Base-by-base conservation (phyloP, 2,797 vertebrate species). In the Anabas testudineus region DNA sequence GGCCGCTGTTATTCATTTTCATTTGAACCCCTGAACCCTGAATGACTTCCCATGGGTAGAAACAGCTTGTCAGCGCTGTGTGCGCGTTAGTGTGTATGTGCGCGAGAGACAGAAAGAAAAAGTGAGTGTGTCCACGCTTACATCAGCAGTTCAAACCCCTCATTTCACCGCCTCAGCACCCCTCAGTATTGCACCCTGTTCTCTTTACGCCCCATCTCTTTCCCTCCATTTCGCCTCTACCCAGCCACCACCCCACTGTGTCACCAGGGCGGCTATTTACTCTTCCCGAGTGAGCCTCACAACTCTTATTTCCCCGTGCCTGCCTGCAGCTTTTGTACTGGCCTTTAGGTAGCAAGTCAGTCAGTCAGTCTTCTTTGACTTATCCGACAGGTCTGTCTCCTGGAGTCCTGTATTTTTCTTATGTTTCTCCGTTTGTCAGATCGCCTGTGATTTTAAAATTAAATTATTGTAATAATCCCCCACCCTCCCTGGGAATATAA, bases 111-210 rank as follows among this genome's bases (percentile, higher is more conserved):
- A 61, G 32, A 73, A 58, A 74, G 67, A 77, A 52, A 83, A 76
- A 83, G 67, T 39, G 67, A 75, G 74, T 78, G 80, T 83, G 87
- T 84, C 64, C 78, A 53, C 36, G 89, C 91, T 92, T 88, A 91
- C 90, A 90, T 93, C 89, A 92, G 91, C 91, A 90, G 80, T 91
- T 91, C 78, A 84, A 86, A 89, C 80, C 85, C 85, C 71, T 86
- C 73, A 76, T 90, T 92, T 91, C 85, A 90, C 87, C 87, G 91
- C 90, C 87, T 92, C 92, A 93, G 91, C 89, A 91, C 87, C 90
- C 87, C 83, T 88, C 86, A 78, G 82, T 88, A 87, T 86, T 88
- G 85, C 83, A 86, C 89, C 86, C 87, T 81, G 76, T 81, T 83
- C 85, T 82, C 79, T 90, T 89, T 87, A 86, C 66, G 71, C 83